Evolutionary conservation across 1,140 invertebrate genomes (phyloP), one percentile per base, ranked within the genome.

Genomic region (Lordiphosa mommai): DNA sequence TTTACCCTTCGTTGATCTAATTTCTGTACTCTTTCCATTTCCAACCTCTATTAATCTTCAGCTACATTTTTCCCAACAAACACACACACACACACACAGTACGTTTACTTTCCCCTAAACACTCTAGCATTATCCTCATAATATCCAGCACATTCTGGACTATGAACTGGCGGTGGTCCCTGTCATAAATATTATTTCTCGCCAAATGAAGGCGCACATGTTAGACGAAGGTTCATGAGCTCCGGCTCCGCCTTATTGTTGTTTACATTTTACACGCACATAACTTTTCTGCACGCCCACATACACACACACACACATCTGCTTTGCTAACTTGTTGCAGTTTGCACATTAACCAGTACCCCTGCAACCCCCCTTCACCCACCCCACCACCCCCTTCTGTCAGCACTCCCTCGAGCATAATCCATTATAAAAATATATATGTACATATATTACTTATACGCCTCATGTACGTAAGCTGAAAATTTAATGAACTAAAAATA

Each of bases 361-460:
- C 3, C 6, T 8, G 1, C 0, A 4, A 7, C 27, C 27, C 27
- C 12, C 6, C 0, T 6, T 9, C 2, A 3, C 41, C 41, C 8
- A 10, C 29, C 16, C 16, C 1, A 0, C 12, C 0, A 4, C 16
- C 43, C 9, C 29, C 27, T 10, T 8, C 37, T 4, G 5, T 8
- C 23, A 32, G 16, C 41, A 16, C 27, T 36, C 46, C 46, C 32
- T 64, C 14, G 53, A 70, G 56, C 73, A 80, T 80, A 74, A 74
- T 80, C 65, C 70, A 71, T 59, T 61, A 70, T 56, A 61, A 41
- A 58, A 47, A 49, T 67, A n/a, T n/a, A n/a, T n/a, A n/a, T n/a
- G n/a, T n/a, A n/a, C n/a, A n/a, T n/a, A n/a, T n/a, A 82, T 82
- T 71, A 65, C 74, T 66, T 73, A 74, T 80, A 82, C 71, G 61